These are phyloP conservation scores for Syngnathus scovelli DNA, from an alignment of 2,113 vertebrate genomes.

Conservation along the genomic window DNA sequence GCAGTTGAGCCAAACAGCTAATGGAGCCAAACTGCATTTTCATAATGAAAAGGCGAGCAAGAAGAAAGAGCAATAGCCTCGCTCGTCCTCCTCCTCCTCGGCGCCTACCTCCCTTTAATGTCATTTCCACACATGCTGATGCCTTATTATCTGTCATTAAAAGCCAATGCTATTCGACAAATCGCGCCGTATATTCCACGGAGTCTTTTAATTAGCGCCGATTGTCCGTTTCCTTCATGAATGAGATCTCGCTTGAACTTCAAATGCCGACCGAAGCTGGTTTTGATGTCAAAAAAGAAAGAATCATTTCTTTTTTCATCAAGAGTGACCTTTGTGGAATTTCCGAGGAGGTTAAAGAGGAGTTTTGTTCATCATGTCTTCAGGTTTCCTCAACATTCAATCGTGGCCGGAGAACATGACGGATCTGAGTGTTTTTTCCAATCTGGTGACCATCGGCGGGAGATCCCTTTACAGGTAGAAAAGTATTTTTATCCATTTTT, in stretches of 20 bases:
- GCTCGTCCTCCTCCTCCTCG: conserved; percentile 35
- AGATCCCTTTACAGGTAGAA: conserved; percentile 88
- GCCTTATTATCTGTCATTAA: conserved; percentile 62
- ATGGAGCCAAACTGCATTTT: conserved; percentile 71
- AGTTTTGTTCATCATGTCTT: conserved; percentile 3
- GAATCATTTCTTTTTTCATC: not conserved
- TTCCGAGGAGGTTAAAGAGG: not conserved
- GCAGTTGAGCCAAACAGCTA: conserved; percentile 68
- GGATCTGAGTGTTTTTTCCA: conserved; percentile 92
- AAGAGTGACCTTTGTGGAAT: not conserved
- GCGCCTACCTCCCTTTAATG: conserved; percentile 47
- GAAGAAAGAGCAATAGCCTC: conserved; percentile 65
- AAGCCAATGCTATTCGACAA: conserved; percentile 45
- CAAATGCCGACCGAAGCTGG: conserved; percentile 1
- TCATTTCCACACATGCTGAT: conserved; percentile 42
- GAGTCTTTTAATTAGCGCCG: conserved; percentile 56
- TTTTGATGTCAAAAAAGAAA: not conserved
- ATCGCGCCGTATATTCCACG: conserved; percentile 51
- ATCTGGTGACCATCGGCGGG: conserved; percentile 89
- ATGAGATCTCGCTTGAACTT: conserved; percentile 34
- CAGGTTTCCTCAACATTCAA: conserved; percentile 95
- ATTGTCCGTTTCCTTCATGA: conserved; percentile 42
- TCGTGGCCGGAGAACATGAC: conserved; percentile 98
- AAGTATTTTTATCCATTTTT: not conserved
- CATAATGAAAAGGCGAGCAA: conserved; percentile 70